phyloP scores from a whole-genome alignment of 2,888 invertebrate species.

The Penaeus monodon region DNA sequence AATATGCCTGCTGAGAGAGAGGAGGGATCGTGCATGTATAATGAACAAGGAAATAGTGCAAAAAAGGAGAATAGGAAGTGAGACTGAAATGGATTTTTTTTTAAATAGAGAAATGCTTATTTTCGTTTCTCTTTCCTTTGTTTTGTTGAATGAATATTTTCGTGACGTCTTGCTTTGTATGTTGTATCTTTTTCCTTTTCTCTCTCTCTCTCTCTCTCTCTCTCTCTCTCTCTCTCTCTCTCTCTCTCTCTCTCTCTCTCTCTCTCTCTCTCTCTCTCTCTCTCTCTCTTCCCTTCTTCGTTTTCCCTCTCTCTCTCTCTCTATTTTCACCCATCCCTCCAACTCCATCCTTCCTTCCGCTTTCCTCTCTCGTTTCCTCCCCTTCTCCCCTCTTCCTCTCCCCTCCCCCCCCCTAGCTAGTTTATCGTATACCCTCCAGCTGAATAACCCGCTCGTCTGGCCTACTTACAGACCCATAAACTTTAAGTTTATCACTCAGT shows the following conservation, averaged over 20 bases:
- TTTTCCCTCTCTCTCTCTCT: background rate
- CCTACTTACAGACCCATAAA: constrained; percentile 29
- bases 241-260: too few species aligned
- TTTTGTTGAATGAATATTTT: too few species aligned
- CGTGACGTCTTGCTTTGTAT: too few species aligned
- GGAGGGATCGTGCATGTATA: background rate
- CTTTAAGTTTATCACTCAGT: constrained; percentile 14
- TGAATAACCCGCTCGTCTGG: constrained; percentile 20
- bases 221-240: too few species aligned
- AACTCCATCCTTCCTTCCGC: background rate
- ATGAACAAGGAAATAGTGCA: background rate
- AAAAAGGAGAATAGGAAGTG: background rate
- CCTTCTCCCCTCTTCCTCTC: background rate
- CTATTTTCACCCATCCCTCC: background rate
- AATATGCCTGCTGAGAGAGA: background rate
- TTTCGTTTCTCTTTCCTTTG: background rate
- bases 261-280: too few species aligned
- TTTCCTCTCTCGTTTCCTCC: background rate
- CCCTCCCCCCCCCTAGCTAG: background rate
- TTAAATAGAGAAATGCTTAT: background rate
- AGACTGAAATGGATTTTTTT: background rate
- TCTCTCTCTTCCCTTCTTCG: background rate
- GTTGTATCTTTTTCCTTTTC: too few species aligned
- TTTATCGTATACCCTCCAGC: constrained; percentile 21
- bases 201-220: too few species aligned